Evolutionary conservation across 1,140 invertebrate genomes (phyloP).

Genomic region (Trichonephila clavipes): DNA sequence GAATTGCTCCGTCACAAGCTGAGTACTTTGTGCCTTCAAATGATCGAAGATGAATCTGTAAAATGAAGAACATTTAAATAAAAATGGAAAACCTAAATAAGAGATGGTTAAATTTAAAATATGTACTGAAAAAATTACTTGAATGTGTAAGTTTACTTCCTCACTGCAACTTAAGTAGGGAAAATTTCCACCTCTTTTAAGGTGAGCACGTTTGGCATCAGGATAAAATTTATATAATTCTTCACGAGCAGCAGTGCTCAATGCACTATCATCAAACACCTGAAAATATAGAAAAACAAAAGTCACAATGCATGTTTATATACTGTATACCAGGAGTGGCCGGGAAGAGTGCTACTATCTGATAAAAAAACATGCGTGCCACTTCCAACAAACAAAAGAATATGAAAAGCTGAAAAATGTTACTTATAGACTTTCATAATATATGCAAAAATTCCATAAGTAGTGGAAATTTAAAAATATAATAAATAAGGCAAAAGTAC

Average conservation of each 20-base stretch:
- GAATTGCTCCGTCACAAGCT: conserved; percentile 56
- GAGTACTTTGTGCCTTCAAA: conserved; percentile 76
- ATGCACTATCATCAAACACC: conserved; percentile 93
- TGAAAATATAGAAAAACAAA: conserved; percentile 70
- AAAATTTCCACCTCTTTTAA: conserved; percentile 95
- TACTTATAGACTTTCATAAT: too few relatives aligned
- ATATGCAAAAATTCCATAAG: too few relatives aligned
- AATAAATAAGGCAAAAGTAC: too few relatives aligned
- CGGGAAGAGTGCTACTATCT: too few relatives aligned
- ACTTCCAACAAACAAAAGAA: too few relatives aligned
- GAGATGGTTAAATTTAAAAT: too few relatives aligned
- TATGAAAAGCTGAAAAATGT: too few relatives aligned
- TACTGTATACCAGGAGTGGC: too few relatives aligned
- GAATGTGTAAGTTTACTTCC: conserved; percentile 94
- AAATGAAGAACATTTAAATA: neutral
- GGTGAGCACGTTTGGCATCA: conserved; percentile 91
- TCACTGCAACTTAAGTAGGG: conserved; percentile 93
- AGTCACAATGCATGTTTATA: too few relatives aligned
- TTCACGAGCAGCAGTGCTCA: conserved; percentile 87
- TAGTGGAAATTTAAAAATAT: too few relatives aligned
- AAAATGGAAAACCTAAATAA: neutral
- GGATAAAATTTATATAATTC: conserved; percentile 94
- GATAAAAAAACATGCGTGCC: too few relatives aligned
- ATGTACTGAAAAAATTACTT: conserved; percentile 83
- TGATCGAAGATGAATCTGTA: conserved; percentile 77